phyloP scores from a whole-genome alignment of 30 jellyfish, hydroid and myxozoan species.

The Cassiopea andromeda region DNA sequence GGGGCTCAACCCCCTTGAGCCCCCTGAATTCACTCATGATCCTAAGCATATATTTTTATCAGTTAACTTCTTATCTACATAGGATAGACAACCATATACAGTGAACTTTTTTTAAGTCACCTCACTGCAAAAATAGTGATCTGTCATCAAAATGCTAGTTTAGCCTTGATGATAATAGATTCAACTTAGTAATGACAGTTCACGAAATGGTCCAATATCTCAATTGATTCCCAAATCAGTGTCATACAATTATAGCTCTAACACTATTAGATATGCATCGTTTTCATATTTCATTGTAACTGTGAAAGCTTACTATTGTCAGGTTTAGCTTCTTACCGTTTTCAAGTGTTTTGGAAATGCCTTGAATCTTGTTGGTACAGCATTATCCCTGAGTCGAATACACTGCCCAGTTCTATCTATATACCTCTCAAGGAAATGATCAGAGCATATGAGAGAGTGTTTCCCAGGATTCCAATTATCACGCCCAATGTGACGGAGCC shows the following conservation, averaged over 20 bases:
- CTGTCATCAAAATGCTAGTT: not conserved
- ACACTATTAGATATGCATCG: not conserved
- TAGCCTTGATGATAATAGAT: not conserved
- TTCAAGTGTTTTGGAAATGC: constrained; percentile 37
- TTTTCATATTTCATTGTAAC: not conserved
- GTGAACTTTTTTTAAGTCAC: not conserved
- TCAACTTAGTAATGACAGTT: not conserved
- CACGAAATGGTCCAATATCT: not conserved
- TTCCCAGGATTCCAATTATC: constrained; percentile 28
- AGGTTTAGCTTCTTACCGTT: constrained; percentile 16
- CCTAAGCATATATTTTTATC: not conserved
- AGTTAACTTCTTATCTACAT: not conserved
- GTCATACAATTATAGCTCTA: not conserved
- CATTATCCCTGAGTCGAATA: not conserved
- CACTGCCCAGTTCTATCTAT: constrained; percentile 12
- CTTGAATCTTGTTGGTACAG: constrained; percentile 43
- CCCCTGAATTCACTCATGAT: not conserved
- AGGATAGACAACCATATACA: not conserved
- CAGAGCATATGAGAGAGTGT: constrained; percentile 25
- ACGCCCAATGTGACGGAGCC: constrained; percentile 16
- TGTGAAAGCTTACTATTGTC: not conserved
- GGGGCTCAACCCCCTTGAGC: not conserved
- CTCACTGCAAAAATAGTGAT: not conserved
- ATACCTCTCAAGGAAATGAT: constrained; percentile 2
- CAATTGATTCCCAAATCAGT: not conserved